Conservation (phyloP, 2,113 vertebrate genomes). For the Phalacrocorax aristotelis region DNA sequence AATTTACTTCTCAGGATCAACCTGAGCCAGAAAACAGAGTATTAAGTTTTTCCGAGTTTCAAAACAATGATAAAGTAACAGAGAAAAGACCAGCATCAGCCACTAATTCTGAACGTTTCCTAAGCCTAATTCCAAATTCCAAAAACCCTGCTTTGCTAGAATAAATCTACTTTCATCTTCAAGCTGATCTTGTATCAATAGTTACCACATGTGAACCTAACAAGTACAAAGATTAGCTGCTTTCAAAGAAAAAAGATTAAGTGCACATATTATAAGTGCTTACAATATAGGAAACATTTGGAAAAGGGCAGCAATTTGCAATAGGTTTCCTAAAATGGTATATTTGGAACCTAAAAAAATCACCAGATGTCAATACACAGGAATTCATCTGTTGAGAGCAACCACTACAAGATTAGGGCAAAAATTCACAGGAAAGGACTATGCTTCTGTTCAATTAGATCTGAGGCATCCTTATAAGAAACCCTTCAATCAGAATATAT, state of each 20-base stretch:
- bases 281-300: neutral
- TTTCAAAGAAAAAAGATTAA: neutral
- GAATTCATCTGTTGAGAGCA: neutral
- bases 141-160: neutral
- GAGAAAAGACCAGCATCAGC: neutral
- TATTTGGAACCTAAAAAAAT: neutral
- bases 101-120: neutral
- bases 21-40: neutral
- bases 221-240: neutral
- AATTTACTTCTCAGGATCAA: neutral
- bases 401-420: neutral
- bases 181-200: neutral
- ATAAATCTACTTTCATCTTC: neutral
- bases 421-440: neutral
- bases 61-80: neutral
- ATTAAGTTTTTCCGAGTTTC: neutral
- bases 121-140: neutral
- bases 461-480: neutral
- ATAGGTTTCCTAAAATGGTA: neutral
- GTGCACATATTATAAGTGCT: neutral
- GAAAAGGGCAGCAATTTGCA: accelerated
- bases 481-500: neutral
- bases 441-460: neutral
- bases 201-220: neutral
- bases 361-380: neutral